phyloP scores from a whole-genome alignment of 2,113 vertebrate genomes.

The Paedocypris sp. region DNA sequence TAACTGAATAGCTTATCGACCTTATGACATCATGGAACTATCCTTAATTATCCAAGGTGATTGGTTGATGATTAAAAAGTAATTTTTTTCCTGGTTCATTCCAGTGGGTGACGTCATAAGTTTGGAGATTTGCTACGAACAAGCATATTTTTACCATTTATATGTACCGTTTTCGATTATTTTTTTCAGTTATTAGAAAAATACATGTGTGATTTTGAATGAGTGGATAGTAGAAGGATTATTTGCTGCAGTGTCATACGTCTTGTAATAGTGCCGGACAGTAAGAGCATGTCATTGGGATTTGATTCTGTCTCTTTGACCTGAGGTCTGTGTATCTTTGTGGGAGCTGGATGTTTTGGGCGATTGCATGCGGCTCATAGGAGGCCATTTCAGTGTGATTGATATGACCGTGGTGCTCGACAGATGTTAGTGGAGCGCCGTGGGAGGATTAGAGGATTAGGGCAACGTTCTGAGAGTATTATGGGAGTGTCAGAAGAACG shows the following conservation, averaged over 20 bases:
- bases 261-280: neutral
- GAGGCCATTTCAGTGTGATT: neutral
- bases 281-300: neutral
- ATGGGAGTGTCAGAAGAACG: neutral
- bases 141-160: too few relatives aligned
- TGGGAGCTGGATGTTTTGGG: neutral
- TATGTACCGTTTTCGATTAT: too few relatives aligned
- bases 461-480: neutral
- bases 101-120: too few relatives aligned
- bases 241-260: neutral
- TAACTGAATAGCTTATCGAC: too few relatives aligned
- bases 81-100: too few relatives aligned
- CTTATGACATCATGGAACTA: too few relatives aligned
- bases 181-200: too few relatives aligned
- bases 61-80: too few relatives aligned
- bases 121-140: too few relatives aligned
- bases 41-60: too few relatives aligned
- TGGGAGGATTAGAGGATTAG: conserved; percentile 13
- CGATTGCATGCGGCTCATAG: neutral
- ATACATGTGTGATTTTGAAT: too few relatives aligned
- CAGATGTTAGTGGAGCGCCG: neutral
- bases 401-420: neutral
- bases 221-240: too few relatives aligned
- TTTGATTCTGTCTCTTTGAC: neutral
- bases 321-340: neutral